Conservation (phyloP, 2,113 vertebrate species). For the Hyaena hyaena region DNA sequence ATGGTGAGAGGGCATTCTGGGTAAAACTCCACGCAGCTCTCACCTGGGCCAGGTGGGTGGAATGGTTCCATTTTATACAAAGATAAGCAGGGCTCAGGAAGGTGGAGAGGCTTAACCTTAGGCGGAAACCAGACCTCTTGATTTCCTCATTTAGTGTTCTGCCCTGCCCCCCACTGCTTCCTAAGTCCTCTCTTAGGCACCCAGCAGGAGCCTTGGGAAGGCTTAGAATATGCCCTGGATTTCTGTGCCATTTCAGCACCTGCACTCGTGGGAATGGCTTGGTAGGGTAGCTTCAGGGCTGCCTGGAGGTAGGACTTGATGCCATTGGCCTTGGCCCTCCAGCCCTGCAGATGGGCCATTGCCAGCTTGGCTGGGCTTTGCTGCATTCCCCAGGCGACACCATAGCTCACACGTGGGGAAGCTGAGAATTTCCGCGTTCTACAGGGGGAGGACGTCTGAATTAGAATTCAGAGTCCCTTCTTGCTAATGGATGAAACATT, state of each 20-base stretch:
- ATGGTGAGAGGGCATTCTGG: background rate
- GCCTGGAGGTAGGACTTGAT: background rate
- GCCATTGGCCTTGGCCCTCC: background rate
- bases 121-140: background rate
- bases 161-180: background rate
- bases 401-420: background rate
- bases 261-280: background rate
- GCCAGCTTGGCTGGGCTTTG: background rate
- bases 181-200: background rate
- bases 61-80: background rate
- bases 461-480: background rate
- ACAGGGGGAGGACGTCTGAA: background rate
- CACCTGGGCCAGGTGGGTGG: background rate
- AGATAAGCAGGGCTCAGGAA: background rate
- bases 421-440: background rate
- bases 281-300: background rate
- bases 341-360: background rate
- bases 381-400: background rate
- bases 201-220: background rate
- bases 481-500: background rate
- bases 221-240: background rate
- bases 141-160: background rate
- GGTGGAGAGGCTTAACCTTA: background rate
- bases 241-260: background rate
- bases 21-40: background rate